These are phyloP conservation scores for Scolopax bukidnonensis DNA, from an alignment of 2,797 vertebrate species.

Conservation along the genomic window DNA sequence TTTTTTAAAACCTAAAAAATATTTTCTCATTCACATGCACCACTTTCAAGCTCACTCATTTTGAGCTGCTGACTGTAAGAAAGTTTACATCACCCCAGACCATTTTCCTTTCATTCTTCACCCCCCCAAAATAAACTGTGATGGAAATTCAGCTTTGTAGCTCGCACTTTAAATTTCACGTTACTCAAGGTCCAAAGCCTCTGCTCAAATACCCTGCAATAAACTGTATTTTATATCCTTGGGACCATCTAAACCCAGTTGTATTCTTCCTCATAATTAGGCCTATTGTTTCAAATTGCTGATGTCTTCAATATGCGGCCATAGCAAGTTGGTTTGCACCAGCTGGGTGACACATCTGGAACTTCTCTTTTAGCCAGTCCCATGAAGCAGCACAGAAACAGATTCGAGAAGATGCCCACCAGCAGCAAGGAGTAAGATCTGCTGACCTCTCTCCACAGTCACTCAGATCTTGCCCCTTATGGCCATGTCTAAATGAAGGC, in stretches of 20 bases:
- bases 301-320: constrained; percentile 12
- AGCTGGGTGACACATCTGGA: not conserved
- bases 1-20: not conserved
- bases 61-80: not conserved
- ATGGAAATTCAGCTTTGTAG: not conserved
- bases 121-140: rapidly evolving
- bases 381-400: not conserved
- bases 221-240: not conserved
- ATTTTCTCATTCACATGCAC: not conserved
- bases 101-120: not conserved
- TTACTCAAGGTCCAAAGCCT: not conserved
- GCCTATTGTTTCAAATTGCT: not conserved
- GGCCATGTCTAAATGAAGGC: not conserved
- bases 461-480: not conserved
- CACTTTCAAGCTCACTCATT: not conserved
- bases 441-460: not conserved
- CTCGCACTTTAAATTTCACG: not conserved
- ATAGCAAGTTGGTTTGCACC: not conserved
- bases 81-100: not conserved
- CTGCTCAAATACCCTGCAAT: not conserved
- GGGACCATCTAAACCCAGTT: not conserved
- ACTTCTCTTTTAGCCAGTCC: not conserved
- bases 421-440: not conserved
- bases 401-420: not conserved
- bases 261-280: not conserved